Evolutionary conservation across 2,113 vertebrate species (phyloP).

Genomic region (Oryzias curvinotus): DNA sequence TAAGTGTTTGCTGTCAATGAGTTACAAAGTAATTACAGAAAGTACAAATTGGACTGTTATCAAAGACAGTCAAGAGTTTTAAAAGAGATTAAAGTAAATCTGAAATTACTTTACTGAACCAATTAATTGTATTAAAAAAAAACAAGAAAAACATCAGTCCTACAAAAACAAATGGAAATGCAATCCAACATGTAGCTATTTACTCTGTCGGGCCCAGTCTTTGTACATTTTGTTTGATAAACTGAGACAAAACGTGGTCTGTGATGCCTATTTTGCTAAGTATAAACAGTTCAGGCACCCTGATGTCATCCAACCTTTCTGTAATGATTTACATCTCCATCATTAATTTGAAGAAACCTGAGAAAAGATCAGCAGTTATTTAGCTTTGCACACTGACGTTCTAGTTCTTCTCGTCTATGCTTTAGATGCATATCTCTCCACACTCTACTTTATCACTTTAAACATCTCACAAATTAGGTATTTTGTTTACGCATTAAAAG

Average conservation of each 20-base stretch:
- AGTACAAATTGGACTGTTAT: slow-evolving; percentile 4
- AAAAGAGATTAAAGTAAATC: background rate
- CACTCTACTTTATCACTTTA: background rate
- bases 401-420: too few species aligned
- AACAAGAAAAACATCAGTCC: too few species aligned
- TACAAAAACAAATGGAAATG: background rate
- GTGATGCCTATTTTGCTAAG: background rate
- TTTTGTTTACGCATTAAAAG: background rate
- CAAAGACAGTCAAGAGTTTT: background rate
- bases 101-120: background rate
- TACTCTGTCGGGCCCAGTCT: background rate
- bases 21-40: slow-evolving; percentile 3
- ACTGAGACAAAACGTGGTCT: background rate
- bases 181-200: background rate
- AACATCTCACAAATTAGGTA: background rate
- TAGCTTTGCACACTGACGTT: too few species aligned
- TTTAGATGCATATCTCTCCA: too few species aligned
- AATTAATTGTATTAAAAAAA: too few species aligned
- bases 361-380: too few species aligned
- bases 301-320: too few species aligned
- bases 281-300: background rate
- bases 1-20: slow-evolving; percentile 3
- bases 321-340: too few species aligned
- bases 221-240: background rate
- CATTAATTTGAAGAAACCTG: too few species aligned